These are phyloP conservation scores for Chaenogobius annularis DNA, from an alignment of 2,113 vertebrate species.

Conservation along the genomic window DNA sequence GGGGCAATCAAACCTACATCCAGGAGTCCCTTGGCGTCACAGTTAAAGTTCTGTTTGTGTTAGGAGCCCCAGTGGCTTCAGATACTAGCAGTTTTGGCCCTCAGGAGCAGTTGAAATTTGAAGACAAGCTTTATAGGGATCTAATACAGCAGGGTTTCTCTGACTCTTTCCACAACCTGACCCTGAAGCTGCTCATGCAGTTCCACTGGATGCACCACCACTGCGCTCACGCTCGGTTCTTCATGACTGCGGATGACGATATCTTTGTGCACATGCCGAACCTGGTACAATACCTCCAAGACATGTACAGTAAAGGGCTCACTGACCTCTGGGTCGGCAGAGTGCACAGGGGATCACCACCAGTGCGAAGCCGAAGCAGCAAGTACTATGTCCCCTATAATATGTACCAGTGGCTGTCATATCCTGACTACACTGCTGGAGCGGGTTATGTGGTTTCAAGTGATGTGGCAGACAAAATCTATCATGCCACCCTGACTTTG, in stretches of 20 bases:
- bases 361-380: conserved; percentile 83
- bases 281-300: conserved; percentile 86
- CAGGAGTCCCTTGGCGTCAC: conserved; percentile 77
- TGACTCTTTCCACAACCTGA: conserved; percentile 95
- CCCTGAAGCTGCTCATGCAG: conserved; percentile 91
- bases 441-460: conserved; percentile 89
- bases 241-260: conserved; percentile 96
- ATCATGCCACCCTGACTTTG: conserved; percentile 85
- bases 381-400: conserved; percentile 92
- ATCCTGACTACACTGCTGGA: conserved; percentile 94
- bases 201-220: conserved; percentile 88
- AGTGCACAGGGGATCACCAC: conserved; percentile 88
- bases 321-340: conserved; percentile 90
- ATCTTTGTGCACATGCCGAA: conserved; percentile 97
- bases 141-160: conserved; percentile 93
- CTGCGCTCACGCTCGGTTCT: conserved; percentile 88
- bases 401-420: conserved; percentile 91
- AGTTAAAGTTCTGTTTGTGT: conserved; percentile 88
- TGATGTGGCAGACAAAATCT: conserved; percentile 87
- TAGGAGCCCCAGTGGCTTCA: conserved; percentile 70
- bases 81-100: not conserved
- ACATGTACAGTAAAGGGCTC: conserved; percentile 69
- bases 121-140: conserved; percentile 81
- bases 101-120: conserved; percentile 76
- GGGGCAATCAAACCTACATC: conserved; percentile 89